Conservation (phyloP, 1,140 invertebrate species). For the Hypothenemus hampei region DNA sequence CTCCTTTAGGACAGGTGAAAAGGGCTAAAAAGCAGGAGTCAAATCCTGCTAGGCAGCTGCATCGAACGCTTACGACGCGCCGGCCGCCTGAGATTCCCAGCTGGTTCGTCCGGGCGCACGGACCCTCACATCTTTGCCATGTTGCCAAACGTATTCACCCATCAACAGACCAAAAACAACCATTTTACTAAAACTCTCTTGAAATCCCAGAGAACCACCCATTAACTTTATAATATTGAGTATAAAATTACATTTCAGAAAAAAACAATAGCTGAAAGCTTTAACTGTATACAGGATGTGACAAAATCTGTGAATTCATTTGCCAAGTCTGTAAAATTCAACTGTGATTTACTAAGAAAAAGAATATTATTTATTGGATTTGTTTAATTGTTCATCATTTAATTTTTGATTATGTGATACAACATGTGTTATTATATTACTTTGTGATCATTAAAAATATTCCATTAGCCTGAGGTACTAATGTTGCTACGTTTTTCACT, state of each 20-base stretch:
- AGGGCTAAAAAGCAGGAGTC: slow-evolving; percentile 14
- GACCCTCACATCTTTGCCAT: slow-evolving; percentile 5
- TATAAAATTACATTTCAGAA: not conserved
- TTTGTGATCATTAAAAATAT: too few species aligned
- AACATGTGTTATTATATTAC: too few species aligned
- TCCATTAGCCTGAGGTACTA: too few species aligned
- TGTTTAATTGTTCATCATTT: too few species aligned
- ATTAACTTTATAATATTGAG: not conserved
- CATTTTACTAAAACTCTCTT: not conserved
- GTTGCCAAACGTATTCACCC: slow-evolving; percentile 11
- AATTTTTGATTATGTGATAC: too few species aligned
- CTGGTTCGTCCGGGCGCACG: slow-evolving; percentile 17
- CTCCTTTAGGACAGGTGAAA: slow-evolving; percentile 18
- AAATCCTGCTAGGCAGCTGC: slow-evolving; percentile 18
- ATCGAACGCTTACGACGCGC: slow-evolving; percentile 11
- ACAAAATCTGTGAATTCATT: not conserved
- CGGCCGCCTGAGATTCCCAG: slow-evolving; percentile 4
- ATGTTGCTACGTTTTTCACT: too few species aligned
- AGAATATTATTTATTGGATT: too few species aligned
- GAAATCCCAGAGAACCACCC: not conserved
- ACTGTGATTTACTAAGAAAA: too few species aligned
- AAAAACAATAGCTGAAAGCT: not conserved
- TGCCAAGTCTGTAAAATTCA: not conserved
- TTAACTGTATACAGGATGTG: not conserved
- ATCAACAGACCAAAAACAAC: too few species aligned